These are phyloP conservation scores for Clostera curtula DNA, from an alignment of 2,888 invertebrate species.

Conservation along the genomic window DNA sequence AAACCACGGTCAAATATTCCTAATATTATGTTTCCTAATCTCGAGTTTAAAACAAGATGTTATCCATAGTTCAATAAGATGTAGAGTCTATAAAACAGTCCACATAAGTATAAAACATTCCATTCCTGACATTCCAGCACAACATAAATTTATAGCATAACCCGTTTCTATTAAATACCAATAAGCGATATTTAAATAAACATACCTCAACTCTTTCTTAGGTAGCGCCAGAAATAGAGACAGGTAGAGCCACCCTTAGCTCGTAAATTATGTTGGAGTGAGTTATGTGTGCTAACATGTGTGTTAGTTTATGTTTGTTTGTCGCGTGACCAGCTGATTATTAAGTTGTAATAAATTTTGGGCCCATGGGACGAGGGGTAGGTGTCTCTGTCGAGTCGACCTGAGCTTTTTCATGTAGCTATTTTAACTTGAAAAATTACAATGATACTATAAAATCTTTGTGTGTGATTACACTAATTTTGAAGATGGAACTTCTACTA, in stretches of 20 bases:
- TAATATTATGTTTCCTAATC: too few species aligned
- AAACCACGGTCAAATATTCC: too few species aligned
- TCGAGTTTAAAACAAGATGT: too few species aligned
- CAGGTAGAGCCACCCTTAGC: slow-evolving; percentile 39
- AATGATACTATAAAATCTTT: too few species aligned
- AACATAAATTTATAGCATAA: slow-evolving; percentile 21
- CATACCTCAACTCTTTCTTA: slow-evolving; percentile 34
- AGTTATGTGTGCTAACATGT: slow-evolving; percentile 60
- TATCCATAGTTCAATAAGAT: slow-evolving; percentile 16
- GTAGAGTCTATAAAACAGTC: slow-evolving; percentile 14
- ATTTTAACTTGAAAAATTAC: too few species aligned
- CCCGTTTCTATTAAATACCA: slow-evolving; percentile 50
- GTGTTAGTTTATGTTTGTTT: too few species aligned
- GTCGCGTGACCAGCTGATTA: slow-evolving; percentile 62
- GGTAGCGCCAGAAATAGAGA: slow-evolving; percentile 27
- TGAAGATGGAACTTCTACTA: too few species aligned
- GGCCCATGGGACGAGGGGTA: slow-evolving; percentile 41
- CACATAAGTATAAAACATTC: slow-evolving; percentile 14
- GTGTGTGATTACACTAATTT: too few species aligned
- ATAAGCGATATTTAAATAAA: slow-evolving; percentile 62
- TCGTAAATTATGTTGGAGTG: slow-evolving; percentile 62
- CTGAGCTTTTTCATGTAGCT: too few species aligned
- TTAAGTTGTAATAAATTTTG: slow-evolving; percentile 69
- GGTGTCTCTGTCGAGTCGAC: too few species aligned
- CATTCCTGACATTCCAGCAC: slow-evolving; percentile 29